phyloP scores from a whole-genome alignment of 2,113 vertebrate species.

The Grammomys surdaster region DNA sequence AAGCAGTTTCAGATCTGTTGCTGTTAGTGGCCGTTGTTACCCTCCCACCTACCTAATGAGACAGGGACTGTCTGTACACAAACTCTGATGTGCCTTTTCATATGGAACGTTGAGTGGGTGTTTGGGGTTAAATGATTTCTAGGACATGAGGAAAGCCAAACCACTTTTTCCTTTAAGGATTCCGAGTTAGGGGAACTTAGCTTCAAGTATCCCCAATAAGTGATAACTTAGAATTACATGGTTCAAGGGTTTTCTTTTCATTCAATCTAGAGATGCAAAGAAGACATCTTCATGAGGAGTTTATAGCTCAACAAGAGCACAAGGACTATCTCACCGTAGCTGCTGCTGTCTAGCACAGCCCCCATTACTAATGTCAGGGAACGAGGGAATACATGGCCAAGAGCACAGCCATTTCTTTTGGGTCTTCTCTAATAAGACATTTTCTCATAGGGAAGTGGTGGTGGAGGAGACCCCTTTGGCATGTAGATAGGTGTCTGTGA shows the following conservation, averaged over 20 bases:
- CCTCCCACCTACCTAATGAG: not conserved
- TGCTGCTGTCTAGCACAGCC: not conserved
- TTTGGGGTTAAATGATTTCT: not conserved
- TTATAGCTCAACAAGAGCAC: not conserved
- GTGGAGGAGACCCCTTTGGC: not conserved
- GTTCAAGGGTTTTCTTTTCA: not conserved
- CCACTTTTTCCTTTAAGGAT: constrained; percentile 12
- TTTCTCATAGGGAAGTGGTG: not conserved
- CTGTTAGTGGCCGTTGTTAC: not conserved
- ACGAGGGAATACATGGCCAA: accelerated
- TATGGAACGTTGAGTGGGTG: not conserved
- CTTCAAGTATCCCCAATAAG: not conserved
- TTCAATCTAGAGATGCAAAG: not conserved
- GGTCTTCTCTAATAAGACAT: not conserved
- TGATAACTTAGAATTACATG: not conserved
- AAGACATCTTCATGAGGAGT: not conserved
- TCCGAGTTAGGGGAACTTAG: not conserved
- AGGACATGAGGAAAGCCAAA: not conserved
- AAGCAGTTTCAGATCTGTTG: not conserved
- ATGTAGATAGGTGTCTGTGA: not conserved
- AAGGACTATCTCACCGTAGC: not conserved
- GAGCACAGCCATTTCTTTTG: not conserved
- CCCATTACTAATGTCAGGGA: not conserved
- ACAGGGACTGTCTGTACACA: not conserved
- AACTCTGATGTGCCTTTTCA: not conserved